phyloP scores from a whole-genome alignment of 2,888 invertebrate genomes.

The Agrotis ipsilon region DNA sequence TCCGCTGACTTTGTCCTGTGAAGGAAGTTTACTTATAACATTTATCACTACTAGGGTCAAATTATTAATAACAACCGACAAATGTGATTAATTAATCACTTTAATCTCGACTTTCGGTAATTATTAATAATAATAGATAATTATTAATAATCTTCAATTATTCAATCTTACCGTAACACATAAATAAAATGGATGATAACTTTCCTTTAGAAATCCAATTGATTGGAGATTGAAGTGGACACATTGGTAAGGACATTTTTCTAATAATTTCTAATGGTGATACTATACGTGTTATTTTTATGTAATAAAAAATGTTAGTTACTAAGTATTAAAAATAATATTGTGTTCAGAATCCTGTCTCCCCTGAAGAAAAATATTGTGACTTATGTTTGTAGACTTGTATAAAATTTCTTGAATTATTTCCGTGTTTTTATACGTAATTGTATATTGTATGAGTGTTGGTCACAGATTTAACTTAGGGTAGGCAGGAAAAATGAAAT shows the following conservation, averaged over 20 bases:
- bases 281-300: conserved; percentile 47
- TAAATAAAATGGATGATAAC: background rate
- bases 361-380: background rate
- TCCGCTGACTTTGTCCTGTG: no score
- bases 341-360: conserved; percentile 27
- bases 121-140: no score
- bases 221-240: background rate
- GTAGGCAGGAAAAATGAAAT: conserved; percentile 13
- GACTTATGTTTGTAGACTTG: conserved; percentile 5
- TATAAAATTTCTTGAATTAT: conserved; percentile 25
- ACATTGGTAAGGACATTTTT: conserved; percentile 14
- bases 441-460: conserved; percentile 22
- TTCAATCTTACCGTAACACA: no score
- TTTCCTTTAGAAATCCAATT: background rate
- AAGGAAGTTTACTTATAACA: no score
- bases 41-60: no score
- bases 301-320: conserved; percentile 40
- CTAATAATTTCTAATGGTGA: conserved; percentile 17
- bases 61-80: no score
- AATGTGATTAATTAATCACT: no score
- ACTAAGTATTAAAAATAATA: conserved; percentile 37
- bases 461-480: conserved; percentile 15
- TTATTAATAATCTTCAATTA: no score
- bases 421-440: conserved; percentile 33
- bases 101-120: no score